Evolutionary conservation across 2,888 invertebrate species (phyloP).

Genomic region (Stenolophus ochropezus): DNA sequence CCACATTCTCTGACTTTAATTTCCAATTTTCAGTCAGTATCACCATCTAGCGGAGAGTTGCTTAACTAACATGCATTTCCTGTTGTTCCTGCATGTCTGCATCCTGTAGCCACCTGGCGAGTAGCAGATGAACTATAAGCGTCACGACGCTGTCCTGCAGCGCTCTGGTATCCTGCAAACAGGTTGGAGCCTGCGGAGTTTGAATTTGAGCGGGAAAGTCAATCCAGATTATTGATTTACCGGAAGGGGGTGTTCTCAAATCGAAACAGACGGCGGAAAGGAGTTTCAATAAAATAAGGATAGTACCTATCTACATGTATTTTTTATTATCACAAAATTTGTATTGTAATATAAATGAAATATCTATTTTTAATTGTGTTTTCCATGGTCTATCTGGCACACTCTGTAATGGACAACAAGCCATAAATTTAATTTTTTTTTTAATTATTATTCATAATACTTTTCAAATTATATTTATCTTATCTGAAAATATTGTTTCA

Average conservation of each 20-base stretch:
- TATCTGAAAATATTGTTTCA: too few relatives aligned
- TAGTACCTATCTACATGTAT: too few relatives aligned
- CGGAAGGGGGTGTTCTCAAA: not conserved
- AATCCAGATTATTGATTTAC: conserved; percentile 4
- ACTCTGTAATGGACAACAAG: too few relatives aligned
- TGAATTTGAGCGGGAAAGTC: conserved; percentile 28
- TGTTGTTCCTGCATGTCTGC: not conserved
- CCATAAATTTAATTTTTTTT: too few relatives aligned
- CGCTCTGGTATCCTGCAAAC: not conserved
- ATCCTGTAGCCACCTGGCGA: not conserved
- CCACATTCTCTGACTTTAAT: not conserved
- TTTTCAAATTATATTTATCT: too few relatives aligned
- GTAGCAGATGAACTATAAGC: conserved; percentile 6
- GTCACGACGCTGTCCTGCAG: conserved; percentile 1
- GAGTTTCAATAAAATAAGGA: not conserved
- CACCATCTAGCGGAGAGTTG: not conserved
- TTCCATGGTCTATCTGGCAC: too few relatives aligned
- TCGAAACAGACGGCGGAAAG: not conserved
- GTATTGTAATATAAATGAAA: too few relatives aligned
- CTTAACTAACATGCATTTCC: not conserved
- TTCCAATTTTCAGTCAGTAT: not conserved
- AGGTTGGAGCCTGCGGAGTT: not conserved
- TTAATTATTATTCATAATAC: too few relatives aligned
- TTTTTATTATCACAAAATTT: too few relatives aligned
- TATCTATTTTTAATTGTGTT: too few relatives aligned